Base-by-base conservation (phyloP, 37 sponge, comb jelly and placozoan species). In the Chondrosia reniformis region DNA sequence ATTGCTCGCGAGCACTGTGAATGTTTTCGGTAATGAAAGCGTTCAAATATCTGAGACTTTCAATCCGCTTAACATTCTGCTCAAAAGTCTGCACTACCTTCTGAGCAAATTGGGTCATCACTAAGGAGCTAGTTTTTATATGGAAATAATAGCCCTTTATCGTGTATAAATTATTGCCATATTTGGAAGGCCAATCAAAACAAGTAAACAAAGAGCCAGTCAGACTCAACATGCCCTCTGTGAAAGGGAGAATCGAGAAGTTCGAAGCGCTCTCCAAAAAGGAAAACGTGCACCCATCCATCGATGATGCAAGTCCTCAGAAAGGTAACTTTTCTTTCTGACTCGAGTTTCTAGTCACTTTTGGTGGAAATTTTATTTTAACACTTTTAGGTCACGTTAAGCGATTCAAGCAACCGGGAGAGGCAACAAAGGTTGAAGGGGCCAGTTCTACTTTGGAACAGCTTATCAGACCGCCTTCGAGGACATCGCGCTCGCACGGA, bases 171-270 rank as follows among this genome's bases (percentile, higher is more conserved):
- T n/a, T n/a, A n/a, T n/a, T n/a, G n/a, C n/a, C n/a, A n/a, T n/a
- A n/a, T n/a, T n/a, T n/a, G n/a, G n/a, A n/a, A n/a, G 72, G 25
- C 72, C 72, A 40, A 69, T 69, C 72, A 69, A 69, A 69, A 69
- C 72, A 69, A 69, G 42, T 69, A 69, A 38, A 69, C 72, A 69
- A 69, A 59, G 61, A 25, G 4, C 30, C 15, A 49, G 15, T 15
- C 10, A 10, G 52, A 19, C n/a, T n/a, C n/a, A 40, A 17, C 22
- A 69, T 69, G 72, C 72, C 72, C 42, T 69, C 72, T 21, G 72
- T 69, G 4, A 34, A 44, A 40, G 72, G 42, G 10, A 69, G 36
- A 69, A 69, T 69, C 39, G 72, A 69, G 21, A 44, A 41, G 2
- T 69, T 69, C 24, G 72, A 69, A 44, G 31, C 43, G 22, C 19